Evolutionary conservation across 2,888 invertebrate genomes (phyloP).

Genomic region (Caradrina kadenii): DNA sequence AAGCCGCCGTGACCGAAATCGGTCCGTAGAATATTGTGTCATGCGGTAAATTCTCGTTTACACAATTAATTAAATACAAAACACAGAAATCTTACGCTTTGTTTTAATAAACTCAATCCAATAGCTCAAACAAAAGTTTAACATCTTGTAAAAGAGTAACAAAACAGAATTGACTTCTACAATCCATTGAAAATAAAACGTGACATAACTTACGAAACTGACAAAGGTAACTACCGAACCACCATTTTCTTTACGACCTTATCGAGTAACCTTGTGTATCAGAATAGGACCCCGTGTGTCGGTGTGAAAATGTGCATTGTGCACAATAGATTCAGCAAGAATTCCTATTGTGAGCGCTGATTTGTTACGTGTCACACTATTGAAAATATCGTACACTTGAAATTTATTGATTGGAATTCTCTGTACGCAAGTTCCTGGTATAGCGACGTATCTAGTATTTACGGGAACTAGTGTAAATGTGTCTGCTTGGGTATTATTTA

Average conservation of each 20-base stretch:
- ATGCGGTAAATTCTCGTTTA: too few relatives aligned
- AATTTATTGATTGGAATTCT: slow-evolving; percentile 62
- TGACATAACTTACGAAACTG: slow-evolving; percentile 52
- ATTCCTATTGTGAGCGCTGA: slow-evolving; percentile 70
- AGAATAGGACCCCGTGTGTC: slow-evolving; percentile 36
- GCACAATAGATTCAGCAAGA: slow-evolving; percentile 67
- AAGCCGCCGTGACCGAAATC: too few relatives aligned
- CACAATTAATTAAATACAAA: too few relatives aligned
- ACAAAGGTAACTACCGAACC: slow-evolving; percentile 48
- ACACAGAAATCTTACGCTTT: too few relatives aligned
- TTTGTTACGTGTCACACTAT: slow-evolving; percentile 68
- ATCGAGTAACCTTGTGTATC: slow-evolving; percentile 50
- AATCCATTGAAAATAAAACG: slow-evolving; percentile 45
- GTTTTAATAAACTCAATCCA: too few relatives aligned
- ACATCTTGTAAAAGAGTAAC: too few relatives aligned
- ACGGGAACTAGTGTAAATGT: slow-evolving; percentile 54
- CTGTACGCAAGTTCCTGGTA: slow-evolving; percentile 32
- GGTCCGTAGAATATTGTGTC: too few relatives aligned
- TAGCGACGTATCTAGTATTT: slow-evolving; percentile 33
- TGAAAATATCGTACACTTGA: slow-evolving; percentile 65
- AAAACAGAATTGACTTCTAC: slow-evolving; percentile 42
- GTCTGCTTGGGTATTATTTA: background rate
- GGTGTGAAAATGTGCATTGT: slow-evolving; percentile 65
- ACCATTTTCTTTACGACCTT: slow-evolving; percentile 58
- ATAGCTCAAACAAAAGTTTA: too few relatives aligned